Conservation (phyloP, 2,113 vertebrate genomes). For the Vulpes vulpes region DNA sequence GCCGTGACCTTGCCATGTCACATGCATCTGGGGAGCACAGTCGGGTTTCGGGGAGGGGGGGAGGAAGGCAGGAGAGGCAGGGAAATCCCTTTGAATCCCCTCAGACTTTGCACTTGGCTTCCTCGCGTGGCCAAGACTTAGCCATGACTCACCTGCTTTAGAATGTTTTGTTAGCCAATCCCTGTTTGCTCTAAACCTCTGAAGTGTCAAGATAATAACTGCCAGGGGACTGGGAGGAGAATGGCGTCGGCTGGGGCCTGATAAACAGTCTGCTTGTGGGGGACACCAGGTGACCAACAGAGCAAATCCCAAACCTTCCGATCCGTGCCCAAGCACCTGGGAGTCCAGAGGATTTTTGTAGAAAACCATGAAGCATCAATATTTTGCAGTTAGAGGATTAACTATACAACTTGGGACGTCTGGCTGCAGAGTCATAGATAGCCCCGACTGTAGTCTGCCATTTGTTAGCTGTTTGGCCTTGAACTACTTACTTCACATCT, state of each 20-base stretch:
- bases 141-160: conserved; percentile 42
- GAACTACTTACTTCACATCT: not conserved
- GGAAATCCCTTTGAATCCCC: not conserved
- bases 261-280: not conserved
- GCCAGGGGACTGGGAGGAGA: not conserved
- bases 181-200: not conserved
- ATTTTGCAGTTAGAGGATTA: not conserved
- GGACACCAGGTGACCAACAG: not conserved
- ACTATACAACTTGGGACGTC: not conserved
- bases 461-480: not conserved
- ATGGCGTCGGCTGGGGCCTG: not conserved
- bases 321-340: too few species aligned
- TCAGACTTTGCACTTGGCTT: conserved; percentile 14
- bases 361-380: not conserved
- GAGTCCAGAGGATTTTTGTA: not conserved
- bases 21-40: not conserved
- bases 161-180: conserved; percentile 62
- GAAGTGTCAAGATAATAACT: not conserved
- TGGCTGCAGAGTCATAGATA: not conserved
- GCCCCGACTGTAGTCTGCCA: not conserved
- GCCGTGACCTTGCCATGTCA: not conserved
- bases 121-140: not conserved
- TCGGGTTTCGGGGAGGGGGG: not conserved
- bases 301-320: not conserved
- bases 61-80: not conserved